A percentile compares a stretch with the other conserved stretches of the same genome.
Evolutionary conservation across 2,113 vertebrate species (phyloP).

Genomic region (Pelecanus crispus): DNA sequence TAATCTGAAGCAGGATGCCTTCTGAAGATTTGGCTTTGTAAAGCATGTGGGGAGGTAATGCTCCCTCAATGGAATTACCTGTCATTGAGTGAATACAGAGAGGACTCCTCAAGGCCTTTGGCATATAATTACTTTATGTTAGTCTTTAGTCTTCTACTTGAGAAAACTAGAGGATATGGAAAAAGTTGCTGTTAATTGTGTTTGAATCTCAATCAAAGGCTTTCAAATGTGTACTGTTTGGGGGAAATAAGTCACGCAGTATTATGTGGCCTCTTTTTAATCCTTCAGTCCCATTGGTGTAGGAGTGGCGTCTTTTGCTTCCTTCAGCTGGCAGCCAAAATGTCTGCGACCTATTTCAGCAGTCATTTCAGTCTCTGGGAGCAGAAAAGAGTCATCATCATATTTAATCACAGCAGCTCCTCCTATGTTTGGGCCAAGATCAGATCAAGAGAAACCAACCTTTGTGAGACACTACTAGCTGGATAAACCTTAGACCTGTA

Average conservation of each 20-base stretch:
- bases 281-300: neutral
- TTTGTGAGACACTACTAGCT: neutral
- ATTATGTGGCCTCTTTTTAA: neutral
- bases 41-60: neutral
- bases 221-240: neutral
- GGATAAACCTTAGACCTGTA: neutral
- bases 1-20: neutral
- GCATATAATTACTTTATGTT: neutral
- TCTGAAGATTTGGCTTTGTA: neutral
- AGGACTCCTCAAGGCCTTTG: neutral
- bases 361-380: neutral
- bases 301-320: neutral
- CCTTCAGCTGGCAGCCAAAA: neutral
- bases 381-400: neutral
- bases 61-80: neutral
- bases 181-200: neutral
- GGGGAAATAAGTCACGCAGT: neutral
- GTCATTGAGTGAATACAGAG: neutral
- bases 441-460: neutral
- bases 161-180: neutral
- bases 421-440: neutral
- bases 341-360: neutral
- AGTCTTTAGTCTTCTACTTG: neutral
- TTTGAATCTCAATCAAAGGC: neutral
- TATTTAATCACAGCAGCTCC: neutral